phyloP scores from a whole-genome alignment of 2,888 invertebrate genomes.

The Girardia tigrina region DNA sequence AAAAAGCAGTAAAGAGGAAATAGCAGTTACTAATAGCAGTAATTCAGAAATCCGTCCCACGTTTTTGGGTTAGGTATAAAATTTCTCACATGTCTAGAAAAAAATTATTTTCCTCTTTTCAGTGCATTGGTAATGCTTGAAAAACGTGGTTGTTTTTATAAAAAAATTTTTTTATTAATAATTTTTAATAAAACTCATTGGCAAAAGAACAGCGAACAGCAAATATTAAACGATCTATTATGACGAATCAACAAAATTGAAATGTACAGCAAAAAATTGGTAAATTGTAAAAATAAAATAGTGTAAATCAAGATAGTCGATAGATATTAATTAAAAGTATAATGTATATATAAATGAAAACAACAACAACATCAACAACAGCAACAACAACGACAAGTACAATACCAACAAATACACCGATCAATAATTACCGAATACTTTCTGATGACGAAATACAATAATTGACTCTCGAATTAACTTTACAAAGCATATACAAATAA shows the following conservation, averaged over 20 bases:
- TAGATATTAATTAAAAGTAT: not conserved
- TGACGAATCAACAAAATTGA: constrained; percentile 7
- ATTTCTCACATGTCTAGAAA: no score
- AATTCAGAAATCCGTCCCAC: no score
- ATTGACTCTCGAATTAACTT: constrained; percentile 19
- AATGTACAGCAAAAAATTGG: constrained; percentile 13
- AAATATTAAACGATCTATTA: constrained; percentile 11
- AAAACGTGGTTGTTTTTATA: no score
- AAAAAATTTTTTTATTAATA: not conserved
- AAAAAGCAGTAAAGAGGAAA: no score
- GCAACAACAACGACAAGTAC: not conserved
- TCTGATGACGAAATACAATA: constrained; percentile 13
- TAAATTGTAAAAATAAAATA: constrained; percentile 19
- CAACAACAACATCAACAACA: not conserved
- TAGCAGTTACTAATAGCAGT: no score
- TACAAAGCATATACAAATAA: constrained; percentile 23
- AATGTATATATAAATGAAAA: not conserved
- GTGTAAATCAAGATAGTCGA: not conserved
- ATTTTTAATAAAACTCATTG: no score
- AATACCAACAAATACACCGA: not conserved
- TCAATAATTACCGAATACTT: not conserved
- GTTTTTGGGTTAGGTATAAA: no score
- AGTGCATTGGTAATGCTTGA: no score
- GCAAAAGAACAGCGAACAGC: no score
- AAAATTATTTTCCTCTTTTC: no score